Evolutionary conservation across 2,113 vertebrate genomes (phyloP).

Genomic region (Thamnophis sirtalis): DNA sequence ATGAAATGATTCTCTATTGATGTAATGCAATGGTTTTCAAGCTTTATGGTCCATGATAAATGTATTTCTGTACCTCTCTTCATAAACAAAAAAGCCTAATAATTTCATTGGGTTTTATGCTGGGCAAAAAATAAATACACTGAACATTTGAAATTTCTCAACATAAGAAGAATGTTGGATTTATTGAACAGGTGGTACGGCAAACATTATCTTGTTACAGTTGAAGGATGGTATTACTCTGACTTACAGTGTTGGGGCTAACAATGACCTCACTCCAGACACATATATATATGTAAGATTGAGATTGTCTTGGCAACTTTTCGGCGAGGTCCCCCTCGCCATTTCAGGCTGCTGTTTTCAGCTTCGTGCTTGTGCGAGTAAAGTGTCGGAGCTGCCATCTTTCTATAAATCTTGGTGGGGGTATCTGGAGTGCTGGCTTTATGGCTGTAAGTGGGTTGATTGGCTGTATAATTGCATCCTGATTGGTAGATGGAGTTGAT

Average conservation of each 20-base stretch:
- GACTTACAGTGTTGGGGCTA: not conserved
- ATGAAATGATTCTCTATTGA: not conserved
- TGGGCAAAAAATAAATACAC: not conserved
- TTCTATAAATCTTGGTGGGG: no score
- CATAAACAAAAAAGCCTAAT: not conserved
- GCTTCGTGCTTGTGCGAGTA: no score
- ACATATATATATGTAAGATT: no score
- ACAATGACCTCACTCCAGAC: not conserved
- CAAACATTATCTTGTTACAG: not conserved
- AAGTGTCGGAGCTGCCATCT: no score
- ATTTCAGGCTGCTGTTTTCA: no score
- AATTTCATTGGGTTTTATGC: not conserved
- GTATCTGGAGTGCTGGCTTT: no score
- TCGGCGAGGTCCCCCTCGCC: no score
- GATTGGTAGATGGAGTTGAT: no score
- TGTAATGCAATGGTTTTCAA: not conserved
- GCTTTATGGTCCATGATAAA: not conserved
- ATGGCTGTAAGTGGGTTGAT: no score
- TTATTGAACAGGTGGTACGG: not conserved
- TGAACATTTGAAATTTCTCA: not conserved
- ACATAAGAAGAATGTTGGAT: not conserved
- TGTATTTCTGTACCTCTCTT: not conserved
- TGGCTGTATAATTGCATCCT: no score
- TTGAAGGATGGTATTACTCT: not conserved
- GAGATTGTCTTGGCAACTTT: no score